Percentiles rank a stretch among this genome's conserved stretches.
These are phyloP conservation scores for Hyaena hyaena DNA, from an alignment of 2,113 vertebrate genomes.

Conservation along the genomic window DNA sequence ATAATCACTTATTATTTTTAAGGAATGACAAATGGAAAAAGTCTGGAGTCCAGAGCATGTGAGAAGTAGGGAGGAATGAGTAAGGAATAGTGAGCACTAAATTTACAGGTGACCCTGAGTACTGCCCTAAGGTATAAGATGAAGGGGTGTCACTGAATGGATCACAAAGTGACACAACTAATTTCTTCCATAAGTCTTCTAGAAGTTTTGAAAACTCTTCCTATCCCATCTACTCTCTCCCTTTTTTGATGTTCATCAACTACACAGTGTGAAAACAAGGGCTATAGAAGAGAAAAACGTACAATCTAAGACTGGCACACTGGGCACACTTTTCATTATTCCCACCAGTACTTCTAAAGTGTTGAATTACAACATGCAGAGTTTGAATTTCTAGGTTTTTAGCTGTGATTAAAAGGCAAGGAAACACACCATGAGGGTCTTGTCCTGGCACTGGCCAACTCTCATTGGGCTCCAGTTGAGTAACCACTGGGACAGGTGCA, in stretches of 20 bases:
- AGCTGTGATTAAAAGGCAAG: conserved; percentile 7
- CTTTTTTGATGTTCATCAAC: neutral
- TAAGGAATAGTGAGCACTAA: neutral
- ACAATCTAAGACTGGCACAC: neutral
- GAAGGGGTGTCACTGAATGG: neutral
- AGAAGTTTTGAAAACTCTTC: neutral
- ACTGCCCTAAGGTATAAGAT: neutral
- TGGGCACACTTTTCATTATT: neutral
- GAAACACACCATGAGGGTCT: neutral
- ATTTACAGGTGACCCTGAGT: neutral
- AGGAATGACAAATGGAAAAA: neutral
- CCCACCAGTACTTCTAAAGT: neutral
- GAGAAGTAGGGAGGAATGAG: neutral
- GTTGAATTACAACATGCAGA: neutral
- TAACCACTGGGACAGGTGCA: conserved; percentile 41
- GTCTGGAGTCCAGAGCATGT: neutral
- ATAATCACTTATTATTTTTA: neutral
- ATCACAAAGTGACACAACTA: neutral
- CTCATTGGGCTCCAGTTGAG: neutral
- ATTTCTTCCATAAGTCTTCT: conserved; percentile 3
- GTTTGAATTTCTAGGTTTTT: neutral
- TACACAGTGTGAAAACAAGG: conserved; percentile 26
- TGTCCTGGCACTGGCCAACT: neutral
- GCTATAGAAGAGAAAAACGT: neutral
- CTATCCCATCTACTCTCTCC: neutral